Evolutionary conservation across 1,140 invertebrate genomes (phyloP), one percentile per base, ranked within the genome.

Genomic region (Drosophila bipectinata): DNA sequence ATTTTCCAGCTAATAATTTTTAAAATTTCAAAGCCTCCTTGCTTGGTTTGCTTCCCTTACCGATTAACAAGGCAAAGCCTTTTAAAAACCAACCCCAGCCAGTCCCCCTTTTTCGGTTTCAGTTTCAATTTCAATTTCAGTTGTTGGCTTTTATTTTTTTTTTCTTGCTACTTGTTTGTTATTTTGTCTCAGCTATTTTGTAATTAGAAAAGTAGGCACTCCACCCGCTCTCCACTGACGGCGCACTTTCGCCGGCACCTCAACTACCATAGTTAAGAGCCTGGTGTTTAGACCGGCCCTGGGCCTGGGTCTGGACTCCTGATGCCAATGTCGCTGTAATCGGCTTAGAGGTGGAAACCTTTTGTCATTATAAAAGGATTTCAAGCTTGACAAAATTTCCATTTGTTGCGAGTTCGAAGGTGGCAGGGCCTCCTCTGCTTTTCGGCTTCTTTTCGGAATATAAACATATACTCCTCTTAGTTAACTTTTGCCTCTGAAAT

Each of bases 341-440:
- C 83, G 83, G 83, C 83, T 87, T 87, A 87, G 76, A 87, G 83
- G 83, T 87, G 83, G 83, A 87, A 87, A 87, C 83, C 83, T 88
- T 87, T 87, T 87, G 83, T 87, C 83, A 87, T 87, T 87, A 87
- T 88, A 87, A 87, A 87, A 83, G 83, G 83, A 87, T 87, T 87
- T 87, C 83, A 88, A 78, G 83, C 83, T 82, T 73, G 78, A 87
- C 83, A 87, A 82, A 79, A 88, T 87, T 87, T 88, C 83, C 83
- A 88, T 87, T 87, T 82, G 83, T 79, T 82, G 83, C 79, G 78
- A 88, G 9, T 39, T 45, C n/a, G 18, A 15, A 34, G 28, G 8
- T 8, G 28, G 28, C 8, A 30, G 34, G 24, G 24, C 9, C 24
- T 28, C 21, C 10, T 0, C 10, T 4, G 21, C 5, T 21, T 49